These are phyloP conservation scores for Scaptomyza pallida DNA, from an alignment of 1,140 invertebrate species.

Conservation along the genomic window DNA sequence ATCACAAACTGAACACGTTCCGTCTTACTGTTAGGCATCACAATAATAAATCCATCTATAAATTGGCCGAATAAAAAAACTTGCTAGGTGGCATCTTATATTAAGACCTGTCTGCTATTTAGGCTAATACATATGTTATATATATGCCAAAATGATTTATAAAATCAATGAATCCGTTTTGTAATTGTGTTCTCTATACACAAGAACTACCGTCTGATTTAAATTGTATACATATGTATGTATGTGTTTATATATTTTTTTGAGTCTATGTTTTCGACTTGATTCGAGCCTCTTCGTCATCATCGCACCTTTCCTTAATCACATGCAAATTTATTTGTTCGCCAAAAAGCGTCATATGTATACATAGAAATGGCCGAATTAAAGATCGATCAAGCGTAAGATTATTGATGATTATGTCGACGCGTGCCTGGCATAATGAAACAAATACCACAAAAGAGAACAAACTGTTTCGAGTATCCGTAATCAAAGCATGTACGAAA, in stretches of 20 bases:
- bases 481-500: conserved; percentile 36
- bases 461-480: conserved; percentile 32
- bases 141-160: background rate
- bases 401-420: conserved; percentile 56
- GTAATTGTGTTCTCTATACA: no score
- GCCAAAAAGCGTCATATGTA: conserved; percentile 13
- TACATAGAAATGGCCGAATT: conserved; percentile 37
- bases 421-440: conserved; percentile 63
- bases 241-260: background rate
- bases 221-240: background rate
- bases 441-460: conserved; percentile 27
- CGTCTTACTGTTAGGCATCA: background rate
- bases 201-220: conserved; percentile 11
- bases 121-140: background rate
- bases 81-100: background rate
- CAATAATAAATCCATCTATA: background rate
- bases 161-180: conserved; percentile 9
- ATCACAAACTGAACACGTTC: conserved; percentile 6
- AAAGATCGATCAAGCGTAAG: conserved; percentile 22
- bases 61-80: background rate
- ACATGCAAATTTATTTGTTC: conserved; percentile 51
- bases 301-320: conserved; percentile 35
- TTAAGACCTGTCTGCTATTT: background rate
- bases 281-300: conserved; percentile 19
- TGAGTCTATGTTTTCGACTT: conserved; percentile 7